These are phyloP conservation scores for Trypoxylon attenuatum DNA, from an alignment of 2,888 invertebrate genomes.

Conservation along the genomic window DNA sequence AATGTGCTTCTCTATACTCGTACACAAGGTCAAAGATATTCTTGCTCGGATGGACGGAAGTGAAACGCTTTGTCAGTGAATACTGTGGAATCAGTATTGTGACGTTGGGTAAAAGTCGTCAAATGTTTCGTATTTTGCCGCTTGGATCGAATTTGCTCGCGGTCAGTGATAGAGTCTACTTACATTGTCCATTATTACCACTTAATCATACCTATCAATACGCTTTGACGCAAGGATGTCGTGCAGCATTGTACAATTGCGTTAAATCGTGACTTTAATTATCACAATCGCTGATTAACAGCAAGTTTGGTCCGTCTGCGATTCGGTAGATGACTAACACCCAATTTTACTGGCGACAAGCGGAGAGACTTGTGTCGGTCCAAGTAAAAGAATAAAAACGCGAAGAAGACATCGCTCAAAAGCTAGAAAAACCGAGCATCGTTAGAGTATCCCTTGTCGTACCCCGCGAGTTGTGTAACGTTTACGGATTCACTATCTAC, in stretches of 20 bases:
- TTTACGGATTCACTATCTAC: too few relatives aligned
- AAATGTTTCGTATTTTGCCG: constrained; percentile 10
- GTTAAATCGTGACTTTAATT: background rate
- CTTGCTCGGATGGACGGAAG: too few relatives aligned
- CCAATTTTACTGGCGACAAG: background rate
- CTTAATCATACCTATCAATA: too few relatives aligned
- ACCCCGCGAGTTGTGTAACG: background rate
- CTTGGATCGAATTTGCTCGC: background rate
- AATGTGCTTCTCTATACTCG: too few relatives aligned
- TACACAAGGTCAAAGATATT: too few relatives aligned
- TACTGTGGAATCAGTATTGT: too few relatives aligned
- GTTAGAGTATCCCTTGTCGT: background rate
- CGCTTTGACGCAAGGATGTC: too few relatives aligned
- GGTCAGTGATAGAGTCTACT: background rate
- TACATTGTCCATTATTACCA: too few relatives aligned
- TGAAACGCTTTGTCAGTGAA: too few relatives aligned
- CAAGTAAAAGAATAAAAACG: too few relatives aligned
- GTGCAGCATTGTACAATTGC: too few relatives aligned
- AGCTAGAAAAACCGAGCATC: background rate
- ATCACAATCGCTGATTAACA: background rate
- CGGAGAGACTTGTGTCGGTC: background rate
- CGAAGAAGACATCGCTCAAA: background rate
- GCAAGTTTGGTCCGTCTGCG: background rate
- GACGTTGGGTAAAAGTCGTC: background rate
- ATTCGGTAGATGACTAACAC: background rate